Percentiles rank a stretch among this genome's conserved stretches.
Conservation (phyloP, 1,140 invertebrate genomes). For the Anoplophora glabripennis region DNA sequence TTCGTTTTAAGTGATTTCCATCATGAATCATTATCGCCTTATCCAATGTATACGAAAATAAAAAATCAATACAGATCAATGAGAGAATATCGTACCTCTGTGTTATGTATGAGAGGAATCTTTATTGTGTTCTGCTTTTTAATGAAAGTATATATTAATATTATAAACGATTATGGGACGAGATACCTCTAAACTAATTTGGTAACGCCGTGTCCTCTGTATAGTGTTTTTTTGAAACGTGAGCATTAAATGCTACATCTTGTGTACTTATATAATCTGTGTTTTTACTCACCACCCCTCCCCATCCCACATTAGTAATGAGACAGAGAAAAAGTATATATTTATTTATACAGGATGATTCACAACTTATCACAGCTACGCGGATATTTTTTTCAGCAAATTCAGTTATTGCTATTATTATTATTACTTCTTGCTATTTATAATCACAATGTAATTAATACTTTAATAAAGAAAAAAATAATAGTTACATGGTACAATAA, state of each 20-base stretch:
- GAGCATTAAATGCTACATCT: conserved; percentile 65
- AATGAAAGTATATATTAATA: conserved; percentile 49
- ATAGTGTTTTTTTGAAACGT: conserved; percentile 64
- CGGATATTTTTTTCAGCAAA: too few species aligned
- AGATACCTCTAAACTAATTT: conserved; percentile 49
- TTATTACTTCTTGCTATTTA: too few species aligned
- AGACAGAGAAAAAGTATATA: too few species aligned
- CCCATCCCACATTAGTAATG: conserved; percentile 36
- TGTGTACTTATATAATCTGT: conserved; percentile 57
- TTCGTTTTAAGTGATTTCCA: conserved; percentile 52
- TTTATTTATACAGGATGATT: too few species aligned
- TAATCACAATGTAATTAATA: too few species aligned
- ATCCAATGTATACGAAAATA: conserved; percentile 51
- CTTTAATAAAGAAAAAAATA: too few species aligned
- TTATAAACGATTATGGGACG: conserved; percentile 47
- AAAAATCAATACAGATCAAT: conserved; percentile 51
- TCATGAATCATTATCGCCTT: conserved; percentile 51
- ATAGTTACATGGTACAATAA: too few species aligned
- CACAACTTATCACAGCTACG: too few species aligned
- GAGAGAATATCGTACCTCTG: conserved; percentile 50
- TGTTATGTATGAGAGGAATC: conserved; percentile 51
- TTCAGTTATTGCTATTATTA: too few species aligned
- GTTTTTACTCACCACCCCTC: conserved; percentile 48
- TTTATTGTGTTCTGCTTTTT: conserved; percentile 52
- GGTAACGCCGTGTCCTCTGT: conserved; percentile 56